Conservation (phyloP, 2,888 invertebrate genomes). For the Sturmia bella region DNA sequence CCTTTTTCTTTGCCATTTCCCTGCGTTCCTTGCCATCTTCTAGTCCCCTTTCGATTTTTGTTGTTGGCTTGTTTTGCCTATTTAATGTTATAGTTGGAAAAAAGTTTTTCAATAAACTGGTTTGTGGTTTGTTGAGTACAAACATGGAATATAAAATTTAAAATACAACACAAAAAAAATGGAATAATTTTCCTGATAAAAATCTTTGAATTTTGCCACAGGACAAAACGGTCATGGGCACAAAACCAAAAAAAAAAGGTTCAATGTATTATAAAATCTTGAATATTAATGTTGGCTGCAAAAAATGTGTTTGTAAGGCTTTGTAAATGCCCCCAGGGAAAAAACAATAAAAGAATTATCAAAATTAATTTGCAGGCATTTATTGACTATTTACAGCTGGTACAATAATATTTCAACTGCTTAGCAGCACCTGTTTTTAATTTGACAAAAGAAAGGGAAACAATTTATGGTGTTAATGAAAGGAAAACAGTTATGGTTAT, state of each 20-base stretch:
- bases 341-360: constrained; percentile 56
- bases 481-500: no score
- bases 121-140: constrained; percentile 55
- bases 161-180: constrained; percentile 5
- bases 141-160: constrained; percentile 21
- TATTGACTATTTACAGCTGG: constrained; percentile 11
- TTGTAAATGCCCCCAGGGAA: constrained; percentile 16
- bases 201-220: constrained; percentile 46
- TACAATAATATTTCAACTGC: constrained; percentile 9
- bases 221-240: constrained; percentile 16
- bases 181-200: constrained; percentile 22
- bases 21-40: not conserved
- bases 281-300: constrained; percentile 55
- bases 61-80: constrained; percentile 1
- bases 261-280: constrained; percentile 50
- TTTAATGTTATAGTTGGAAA: constrained; percentile 39
- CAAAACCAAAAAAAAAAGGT: constrained; percentile 32
- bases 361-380: constrained; percentile 52
- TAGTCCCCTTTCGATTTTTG: not conserved
- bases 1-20: constrained; percentile 3
- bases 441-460: no score
- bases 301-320: constrained; percentile 24
- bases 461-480: no score
- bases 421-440: constrained; percentile 14
- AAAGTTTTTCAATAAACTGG: constrained; percentile 68